Conservation (phyloP, 2,888 invertebrate genomes). For the Phragmatobia fuliginosa region DNA sequence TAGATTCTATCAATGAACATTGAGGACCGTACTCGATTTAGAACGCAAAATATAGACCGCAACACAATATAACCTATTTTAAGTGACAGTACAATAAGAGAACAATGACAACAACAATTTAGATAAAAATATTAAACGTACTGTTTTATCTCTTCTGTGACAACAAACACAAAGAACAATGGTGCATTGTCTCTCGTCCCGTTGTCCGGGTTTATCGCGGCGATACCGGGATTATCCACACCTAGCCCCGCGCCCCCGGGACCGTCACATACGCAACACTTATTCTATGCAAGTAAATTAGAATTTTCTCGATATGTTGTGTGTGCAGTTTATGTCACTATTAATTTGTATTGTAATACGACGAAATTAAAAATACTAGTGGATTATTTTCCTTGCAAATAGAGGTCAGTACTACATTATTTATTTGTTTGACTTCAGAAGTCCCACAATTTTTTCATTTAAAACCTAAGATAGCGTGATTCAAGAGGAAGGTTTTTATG, state of each 20-base stretch:
- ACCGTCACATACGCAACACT: constrained; percentile 19
- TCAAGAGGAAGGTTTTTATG: too few relatives aligned
- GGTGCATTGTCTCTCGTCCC: constrained; percentile 49
- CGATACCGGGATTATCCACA: constrained; percentile 39
- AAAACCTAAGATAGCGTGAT: too few relatives aligned
- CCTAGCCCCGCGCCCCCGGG: constrained; percentile 1
- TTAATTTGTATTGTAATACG: constrained; percentile 9
- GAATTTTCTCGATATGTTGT: constrained; percentile 12
- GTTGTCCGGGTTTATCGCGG: constrained; percentile 47
- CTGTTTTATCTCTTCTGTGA: constrained; percentile 24
- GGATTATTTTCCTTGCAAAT: not conserved
- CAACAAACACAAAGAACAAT: constrained; percentile 43
- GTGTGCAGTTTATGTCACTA: constrained; percentile 5
- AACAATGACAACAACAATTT: not conserved
- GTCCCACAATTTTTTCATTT: too few relatives aligned
- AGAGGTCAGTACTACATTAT: not conserved
- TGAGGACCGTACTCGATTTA: not conserved
- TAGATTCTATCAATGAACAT: too few relatives aligned
- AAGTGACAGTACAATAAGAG: not conserved
- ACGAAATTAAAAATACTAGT: not conserved
- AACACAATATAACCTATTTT: not conserved
- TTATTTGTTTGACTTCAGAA: too few relatives aligned
- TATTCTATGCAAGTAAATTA: constrained; percentile 18
- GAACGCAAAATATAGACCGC: not conserved
- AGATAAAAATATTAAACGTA: constrained; percentile 18